Evolutionary conservation across 2,797 vertebrate genomes (phyloP), one percentile per base, ranked within the genome.

Genomic region (Sphenopsis melanotis): DNA sequence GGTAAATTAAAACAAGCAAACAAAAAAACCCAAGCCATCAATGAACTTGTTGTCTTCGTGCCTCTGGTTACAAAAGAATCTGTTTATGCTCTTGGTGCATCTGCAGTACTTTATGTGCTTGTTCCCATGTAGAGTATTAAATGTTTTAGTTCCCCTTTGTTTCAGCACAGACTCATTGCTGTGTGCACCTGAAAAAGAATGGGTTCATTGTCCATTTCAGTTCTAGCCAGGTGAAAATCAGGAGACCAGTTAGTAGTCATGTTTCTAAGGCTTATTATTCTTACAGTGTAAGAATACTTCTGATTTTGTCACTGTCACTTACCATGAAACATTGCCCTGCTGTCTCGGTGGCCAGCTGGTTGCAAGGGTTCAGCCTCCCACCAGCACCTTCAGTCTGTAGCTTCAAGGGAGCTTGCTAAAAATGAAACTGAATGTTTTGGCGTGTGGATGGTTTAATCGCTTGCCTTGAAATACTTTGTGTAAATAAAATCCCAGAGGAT

Each of bases 321-420:
- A 1, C 19, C 0, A 0, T 76, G 69, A 9, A 75, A 24, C 16
- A 4, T 34, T 41, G 16, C 20, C 20, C 26, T 50, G 11, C n/a
- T 92, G 0, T 32, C 20, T 55, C 5, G 4, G 11, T 41, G 52
- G 41, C 8, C 34, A 6, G 56, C 10, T 52, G n/a, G 20, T 41
- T 21, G 9, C 18, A 37, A 36, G 37, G 46, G 19, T 80, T 81
- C 29, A 32, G 37, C 29, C 11, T 80, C 13, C 21, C 15, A 19
- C 8, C n/a, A 41, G 23, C 24, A 14, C 11, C 15, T 75, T 69
- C 7, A 20, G 29, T 52, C 32, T 78, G 49, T 11, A 27, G 46
- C 39, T 87, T 65, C 21, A 41, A 24, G 36, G 41, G 30, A 32
- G 3, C 11, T 11, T 37, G 16, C 29, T 76, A 7, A 65, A 87